Conservation (phyloP, 2,797 vertebrate species). For the Sternarchorhynchus goeldii region DNA sequence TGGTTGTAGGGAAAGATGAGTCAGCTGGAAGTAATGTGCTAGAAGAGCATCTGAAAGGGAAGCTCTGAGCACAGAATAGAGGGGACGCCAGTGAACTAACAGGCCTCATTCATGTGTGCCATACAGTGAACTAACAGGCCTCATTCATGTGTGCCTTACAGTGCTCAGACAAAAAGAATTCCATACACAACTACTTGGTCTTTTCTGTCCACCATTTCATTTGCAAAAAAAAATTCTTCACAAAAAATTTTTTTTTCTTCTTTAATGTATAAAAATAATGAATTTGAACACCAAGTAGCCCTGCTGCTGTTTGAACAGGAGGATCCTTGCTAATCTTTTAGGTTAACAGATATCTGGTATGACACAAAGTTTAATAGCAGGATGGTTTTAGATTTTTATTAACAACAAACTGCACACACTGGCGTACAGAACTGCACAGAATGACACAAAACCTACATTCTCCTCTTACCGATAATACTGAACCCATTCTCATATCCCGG, state of each 20-base stretch:
- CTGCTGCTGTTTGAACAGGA: too few species aligned
- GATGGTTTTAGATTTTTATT: too few species aligned
- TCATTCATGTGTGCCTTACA: background rate
- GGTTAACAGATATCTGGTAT: too few species aligned
- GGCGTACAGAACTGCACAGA: background rate
- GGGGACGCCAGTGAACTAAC: conserved; percentile 7
- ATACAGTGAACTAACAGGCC: background rate
- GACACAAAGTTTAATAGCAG: too few species aligned
- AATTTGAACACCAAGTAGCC: too few species aligned
- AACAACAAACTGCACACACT: background rate
- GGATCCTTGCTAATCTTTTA: too few species aligned
- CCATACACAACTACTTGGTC: background rate
- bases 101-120: background rate
- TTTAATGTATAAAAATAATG: too few species aligned
- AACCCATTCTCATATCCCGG: conserved; percentile 92
- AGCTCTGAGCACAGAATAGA: background rate
- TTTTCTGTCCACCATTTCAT: background rate
- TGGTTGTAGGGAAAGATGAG: conserved; percentile 19
- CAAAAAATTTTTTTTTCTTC: background rate
- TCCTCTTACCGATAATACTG: conserved; percentile 84
- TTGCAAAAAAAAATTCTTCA: too few species aligned
- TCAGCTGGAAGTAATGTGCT: conserved; percentile 44
- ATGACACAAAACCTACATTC: background rate
- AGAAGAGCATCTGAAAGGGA: conserved; percentile 23
- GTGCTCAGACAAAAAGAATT: background rate